A percentile compares a stretch with the other conserved stretches of the same genome.
These are phyloP conservation scores for Adelphocoris suturalis DNA, from an alignment of 2,888 invertebrate species.

Conservation along the genomic window DNA sequence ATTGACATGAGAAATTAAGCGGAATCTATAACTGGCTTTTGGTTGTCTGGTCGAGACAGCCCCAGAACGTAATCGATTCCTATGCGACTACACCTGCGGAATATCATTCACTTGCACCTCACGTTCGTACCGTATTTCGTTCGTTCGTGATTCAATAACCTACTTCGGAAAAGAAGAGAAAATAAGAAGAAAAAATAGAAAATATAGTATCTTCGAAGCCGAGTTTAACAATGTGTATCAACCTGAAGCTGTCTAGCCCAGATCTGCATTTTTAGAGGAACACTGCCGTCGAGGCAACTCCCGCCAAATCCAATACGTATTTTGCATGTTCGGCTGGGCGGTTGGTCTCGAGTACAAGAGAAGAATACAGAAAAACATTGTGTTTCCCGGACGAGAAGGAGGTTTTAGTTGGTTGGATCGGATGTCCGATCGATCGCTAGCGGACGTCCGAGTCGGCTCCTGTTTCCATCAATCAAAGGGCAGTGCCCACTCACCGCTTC, in stretches of 20 bases:
- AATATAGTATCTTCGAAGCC: neutral
- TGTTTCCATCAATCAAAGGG: slow-evolving; percentile 12
- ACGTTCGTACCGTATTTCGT: slow-evolving; percentile 21
- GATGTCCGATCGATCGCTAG: slow-evolving; percentile 17
- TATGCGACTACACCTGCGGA: neutral
- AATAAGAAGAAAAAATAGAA: neutral
- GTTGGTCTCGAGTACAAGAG: neutral
- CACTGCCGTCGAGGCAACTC: slow-evolving; percentile 7
- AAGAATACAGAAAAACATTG: neutral
- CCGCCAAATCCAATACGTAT: slow-evolving; percentile 11
- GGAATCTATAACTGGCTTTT: too few relatives aligned
- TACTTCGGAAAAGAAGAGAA: neutral
- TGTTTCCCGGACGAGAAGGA: neutral
- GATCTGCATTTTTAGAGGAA: slow-evolving; percentile 15
- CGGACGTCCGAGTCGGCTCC: neutral
- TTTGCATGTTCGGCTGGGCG: neutral
- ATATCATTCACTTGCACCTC: neutral
- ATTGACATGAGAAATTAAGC: too few relatives aligned
- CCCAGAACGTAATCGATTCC: neutral
- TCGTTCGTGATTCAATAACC: slow-evolving; percentile 28
- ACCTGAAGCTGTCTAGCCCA: neutral
- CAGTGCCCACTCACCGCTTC: too few relatives aligned
- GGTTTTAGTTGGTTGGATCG: slow-evolving; percentile 20
- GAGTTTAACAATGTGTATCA: neutral
- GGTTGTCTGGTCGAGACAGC: too few relatives aligned